Evolutionary conservation across 2,888 invertebrate species (phyloP), one percentile per base, ranked within the genome.

Genomic region (Eupithecia tripunctaria): DNA sequence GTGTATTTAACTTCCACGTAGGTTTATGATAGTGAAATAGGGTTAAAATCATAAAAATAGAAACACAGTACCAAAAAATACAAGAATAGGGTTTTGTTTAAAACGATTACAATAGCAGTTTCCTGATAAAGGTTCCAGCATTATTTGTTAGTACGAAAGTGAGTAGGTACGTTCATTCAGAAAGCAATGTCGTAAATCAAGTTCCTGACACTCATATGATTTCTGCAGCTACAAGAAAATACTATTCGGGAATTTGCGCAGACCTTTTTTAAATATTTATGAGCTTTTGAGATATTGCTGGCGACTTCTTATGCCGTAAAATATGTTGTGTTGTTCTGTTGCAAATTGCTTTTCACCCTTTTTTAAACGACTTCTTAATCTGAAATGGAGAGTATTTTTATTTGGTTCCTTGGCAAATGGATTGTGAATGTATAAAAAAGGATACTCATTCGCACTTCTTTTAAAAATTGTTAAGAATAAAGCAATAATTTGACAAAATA

Each of bases 131-230:
- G 25, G 38, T 15, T 60, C 64, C 72, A 21, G 64, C 47, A 65
- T 92, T 91, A 91, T 93, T 91, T 91, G 91, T 92, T 86, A 81
- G 81, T 86, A 86, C 87, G 84, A 83, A 88, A 87, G 88, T 87
- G 86, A 88, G 86, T 84, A 86, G 21, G 56, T 56, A 56, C 56
- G 56, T 56, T 25, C 85, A 85, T 92, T 86, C 91, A 88, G 91
- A 90, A 80, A 90, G 92, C 89, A 87, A 85, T 80, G 85, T 84
- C 88, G 87, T 94, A 93, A 93, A 94, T 93, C 93, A 92, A 82
- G 76, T 75, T 84, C 80, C 84, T 88, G 92, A 91, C 93, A 88
- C 85, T 78, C 77, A 76, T 77, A 76, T 75, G 78, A 77, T 72
- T 75, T 75, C 74, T 75, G 83, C 74, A 79, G 79, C 74, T 81